Evolutionary conservation across 2,888 invertebrate species (phyloP).

Genomic region (Hedychridium roseum): DNA sequence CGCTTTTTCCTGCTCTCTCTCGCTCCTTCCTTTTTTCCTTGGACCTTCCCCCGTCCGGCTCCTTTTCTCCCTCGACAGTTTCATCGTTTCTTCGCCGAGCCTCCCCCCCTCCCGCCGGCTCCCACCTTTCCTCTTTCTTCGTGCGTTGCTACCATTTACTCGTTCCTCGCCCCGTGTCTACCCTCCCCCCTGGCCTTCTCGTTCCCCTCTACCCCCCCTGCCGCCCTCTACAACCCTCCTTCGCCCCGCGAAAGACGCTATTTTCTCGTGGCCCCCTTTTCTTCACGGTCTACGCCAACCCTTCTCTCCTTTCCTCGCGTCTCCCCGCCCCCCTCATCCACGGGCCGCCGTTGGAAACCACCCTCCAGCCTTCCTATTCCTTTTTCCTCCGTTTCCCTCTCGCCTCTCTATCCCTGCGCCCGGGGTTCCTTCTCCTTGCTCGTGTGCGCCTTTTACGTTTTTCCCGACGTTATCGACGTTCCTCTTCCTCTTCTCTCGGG

Average conservation of each 20-base stretch:
- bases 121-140: constrained; percentile 37
- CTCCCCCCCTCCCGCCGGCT: constrained; percentile 4
- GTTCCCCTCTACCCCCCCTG: no score
- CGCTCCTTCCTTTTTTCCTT: constrained; percentile 51
- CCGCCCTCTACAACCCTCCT: no score
- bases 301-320: constrained; percentile 18
- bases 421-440: constrained; percentile 17
- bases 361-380: constrained; percentile 3
- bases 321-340: constrained; percentile 11
- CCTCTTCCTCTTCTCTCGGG: constrained; percentile 45
- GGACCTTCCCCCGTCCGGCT: constrained; percentile 50
- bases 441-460: constrained; percentile 55
- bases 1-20: constrained; percentile 44
- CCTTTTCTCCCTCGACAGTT: constrained; percentile 39
- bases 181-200: constrained; percentile 17
- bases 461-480: constrained; percentile 62
- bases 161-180: constrained; percentile 27
- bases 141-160: constrained; percentile 39
- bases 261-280: constrained; percentile 58
- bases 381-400: constrained; percentile 1
- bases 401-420: constrained; percentile 11
- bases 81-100: constrained; percentile 63
- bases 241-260: constrained; percentile 62
- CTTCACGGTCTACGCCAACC: constrained; percentile 45
- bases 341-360: no score